Conservation (phyloP, 2,888 invertebrate species). For the Mythimna pallens region DNA sequence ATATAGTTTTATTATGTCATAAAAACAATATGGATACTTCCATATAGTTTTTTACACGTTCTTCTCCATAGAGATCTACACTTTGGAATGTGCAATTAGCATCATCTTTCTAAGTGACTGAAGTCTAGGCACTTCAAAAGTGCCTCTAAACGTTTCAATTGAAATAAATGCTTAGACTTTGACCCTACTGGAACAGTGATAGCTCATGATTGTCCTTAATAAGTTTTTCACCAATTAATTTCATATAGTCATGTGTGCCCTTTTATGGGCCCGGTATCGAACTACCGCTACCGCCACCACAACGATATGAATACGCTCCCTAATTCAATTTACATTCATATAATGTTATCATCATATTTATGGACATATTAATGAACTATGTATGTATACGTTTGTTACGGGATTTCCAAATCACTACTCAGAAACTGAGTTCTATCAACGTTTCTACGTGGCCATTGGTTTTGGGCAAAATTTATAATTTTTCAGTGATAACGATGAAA, state of each 20-base stretch:
- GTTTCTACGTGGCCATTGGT: too few relatives aligned
- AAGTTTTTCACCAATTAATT: conserved; percentile 42
- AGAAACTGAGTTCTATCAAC: too few relatives aligned
- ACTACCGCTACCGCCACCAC: background rate
- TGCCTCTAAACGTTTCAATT: too few relatives aligned
- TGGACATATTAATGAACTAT: background rate
- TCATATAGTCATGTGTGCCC: background rate
- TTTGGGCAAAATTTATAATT: too few relatives aligned
- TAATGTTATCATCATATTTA: background rate
- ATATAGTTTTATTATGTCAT: too few relatives aligned
- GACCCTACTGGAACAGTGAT: background rate
- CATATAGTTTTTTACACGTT: background rate
- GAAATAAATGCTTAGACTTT: too few relatives aligned
- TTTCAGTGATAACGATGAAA: too few relatives aligned
- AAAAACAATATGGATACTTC: too few relatives aligned
- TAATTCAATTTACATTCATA: conserved; percentile 1
- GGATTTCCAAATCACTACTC: too few relatives aligned
- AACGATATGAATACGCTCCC: background rate
- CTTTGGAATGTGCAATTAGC: background rate
- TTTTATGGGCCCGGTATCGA: background rate
- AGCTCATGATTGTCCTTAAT: conserved; percentile 28
- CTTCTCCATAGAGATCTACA: background rate
- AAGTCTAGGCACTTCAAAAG: background rate
- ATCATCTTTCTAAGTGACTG: background rate
- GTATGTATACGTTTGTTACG: too few relatives aligned